Evolutionary conservation across 30 jellyfish, hydroid and myxozoan genomes (phyloP), one percentile per base, ranked within the genome.

Genomic region (Cassiopea xamachana): DNA sequence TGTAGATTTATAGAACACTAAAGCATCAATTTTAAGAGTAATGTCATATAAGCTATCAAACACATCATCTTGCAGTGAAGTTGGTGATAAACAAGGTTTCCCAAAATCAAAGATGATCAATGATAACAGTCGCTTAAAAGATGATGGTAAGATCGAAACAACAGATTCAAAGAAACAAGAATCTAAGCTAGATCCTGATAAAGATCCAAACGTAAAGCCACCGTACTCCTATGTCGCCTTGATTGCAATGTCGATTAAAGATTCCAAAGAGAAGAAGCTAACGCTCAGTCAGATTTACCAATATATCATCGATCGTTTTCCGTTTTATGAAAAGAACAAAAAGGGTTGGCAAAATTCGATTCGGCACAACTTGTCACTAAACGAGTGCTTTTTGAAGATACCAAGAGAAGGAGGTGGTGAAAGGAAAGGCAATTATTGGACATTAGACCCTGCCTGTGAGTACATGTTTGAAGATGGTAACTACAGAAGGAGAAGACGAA

Each of bases 321-420:
- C 99, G 14, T 95, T 91, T 75, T 95, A 91, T 83, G 98, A 95
- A 87, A 95, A 92, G 80, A 95, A 95, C 96, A 95, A 95, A 81
- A 95, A 95, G 83, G 99, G 99, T 13, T 95, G 99, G 99, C 99
- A 95, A 87, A 95, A 95, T 80, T 95, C 99, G 4, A 95, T 95
- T 60, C 94, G 99, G 51, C 99, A 95, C 75, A 95, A 95, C 86
- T 81, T 95, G 87, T 91, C 98, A 27, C 87, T 95, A 48, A 95
- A 95, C 75, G 99, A 95, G 68, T 95, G 99, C 83, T 95, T 95
- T 70, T 62, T 95, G 74, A 95, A 95, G 90, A 96, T 95, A 19
- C 99, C 98, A 4, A 88, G 98, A 62, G 99, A 95, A 64, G 98
- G 99, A 1, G 98, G 99, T 49, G 99, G 98, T 16, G 98, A 95